These are phyloP conservation scores for Cheilosia impressa DNA, from an alignment of 2,888 invertebrate species.

Conservation along the genomic window DNA sequence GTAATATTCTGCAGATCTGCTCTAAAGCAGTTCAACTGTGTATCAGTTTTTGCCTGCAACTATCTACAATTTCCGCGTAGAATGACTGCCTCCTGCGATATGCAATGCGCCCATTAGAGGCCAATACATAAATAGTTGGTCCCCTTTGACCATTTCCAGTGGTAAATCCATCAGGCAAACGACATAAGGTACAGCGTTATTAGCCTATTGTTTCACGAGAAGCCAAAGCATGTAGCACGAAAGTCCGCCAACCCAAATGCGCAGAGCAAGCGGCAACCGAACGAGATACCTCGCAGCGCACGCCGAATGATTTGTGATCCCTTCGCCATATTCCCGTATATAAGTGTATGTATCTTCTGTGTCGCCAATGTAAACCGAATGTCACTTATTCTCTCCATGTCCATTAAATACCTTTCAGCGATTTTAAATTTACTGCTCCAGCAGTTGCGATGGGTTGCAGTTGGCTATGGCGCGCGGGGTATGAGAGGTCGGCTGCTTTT, in stretches of 20 bases:
- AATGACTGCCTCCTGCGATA: neutral
- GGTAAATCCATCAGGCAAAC: conserved; percentile 42
- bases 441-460: conserved; percentile 43
- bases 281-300: conserved; percentile 21
- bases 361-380: conserved; percentile 72
- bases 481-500: neutral
- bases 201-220: conserved; percentile 40
- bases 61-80: neutral
- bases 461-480: conserved; percentile 1
- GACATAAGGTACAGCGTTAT: conserved; percentile 1
- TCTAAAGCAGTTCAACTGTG: too few species aligned
- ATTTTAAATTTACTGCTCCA: conserved; percentile 72
- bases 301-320: conserved; percentile 72
- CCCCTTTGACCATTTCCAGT: conserved; percentile 14
- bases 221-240: conserved; percentile 7
- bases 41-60: too few species aligned
- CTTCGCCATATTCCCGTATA: conserved; percentile 57
- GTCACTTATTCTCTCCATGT: conserved; percentile 72
- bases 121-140: neutral
- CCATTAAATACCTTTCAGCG: conserved; percentile 74
- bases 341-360: conserved; percentile 68
- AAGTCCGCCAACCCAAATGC: conserved; percentile 18
- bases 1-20: too few species aligned
- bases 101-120: conserved; percentile 27
- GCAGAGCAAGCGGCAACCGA: neutral